Evolutionary conservation across 2,113 vertebrate species (phyloP).

Genomic region (Mola mola): DNA sequence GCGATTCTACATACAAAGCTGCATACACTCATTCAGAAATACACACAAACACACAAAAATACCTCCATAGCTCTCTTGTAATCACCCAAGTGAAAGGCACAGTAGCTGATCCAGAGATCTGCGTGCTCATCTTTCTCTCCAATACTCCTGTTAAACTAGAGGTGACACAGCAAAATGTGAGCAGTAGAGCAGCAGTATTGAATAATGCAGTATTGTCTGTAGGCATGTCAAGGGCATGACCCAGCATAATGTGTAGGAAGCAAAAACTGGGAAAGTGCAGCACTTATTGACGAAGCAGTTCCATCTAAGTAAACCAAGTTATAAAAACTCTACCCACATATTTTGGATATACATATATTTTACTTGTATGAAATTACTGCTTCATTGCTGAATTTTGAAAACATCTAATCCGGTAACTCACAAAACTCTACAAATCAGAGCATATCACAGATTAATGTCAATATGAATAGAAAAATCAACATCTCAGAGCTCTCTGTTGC

Average conservation of each 20-base stretch:
- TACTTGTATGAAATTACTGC: no score
- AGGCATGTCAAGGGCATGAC: no score
- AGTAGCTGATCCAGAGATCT: conserved; percentile 93
- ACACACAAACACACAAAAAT: conserved; percentile 8
- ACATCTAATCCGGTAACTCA: no score
- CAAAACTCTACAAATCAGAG: no score
- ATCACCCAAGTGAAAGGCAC: conserved; percentile 94
- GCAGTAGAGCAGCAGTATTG: conserved; percentile 12
- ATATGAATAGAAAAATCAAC: neutral
- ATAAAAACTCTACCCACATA: no score
- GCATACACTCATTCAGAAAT: neutral
- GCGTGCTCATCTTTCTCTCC: conserved; percentile 87
- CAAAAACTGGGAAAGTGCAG: neutral
- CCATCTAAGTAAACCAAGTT: no score
- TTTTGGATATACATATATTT: no score
- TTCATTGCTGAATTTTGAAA: no score
- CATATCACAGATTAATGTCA: no score
- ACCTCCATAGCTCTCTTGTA: conserved; percentile 95
- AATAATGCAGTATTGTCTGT: neutral
- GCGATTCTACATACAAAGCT: neutral
- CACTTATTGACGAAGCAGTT: conserved; percentile 8
- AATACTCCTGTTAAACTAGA: conserved; percentile 90
- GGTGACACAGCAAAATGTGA: conserved; percentile 32
- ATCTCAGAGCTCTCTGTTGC: conserved; percentile 1
- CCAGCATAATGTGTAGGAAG: conserved; percentile 5